Evolutionary conservation across 2,797 vertebrate species (phyloP).

Genomic region (Denticeps clupeoides): DNA sequence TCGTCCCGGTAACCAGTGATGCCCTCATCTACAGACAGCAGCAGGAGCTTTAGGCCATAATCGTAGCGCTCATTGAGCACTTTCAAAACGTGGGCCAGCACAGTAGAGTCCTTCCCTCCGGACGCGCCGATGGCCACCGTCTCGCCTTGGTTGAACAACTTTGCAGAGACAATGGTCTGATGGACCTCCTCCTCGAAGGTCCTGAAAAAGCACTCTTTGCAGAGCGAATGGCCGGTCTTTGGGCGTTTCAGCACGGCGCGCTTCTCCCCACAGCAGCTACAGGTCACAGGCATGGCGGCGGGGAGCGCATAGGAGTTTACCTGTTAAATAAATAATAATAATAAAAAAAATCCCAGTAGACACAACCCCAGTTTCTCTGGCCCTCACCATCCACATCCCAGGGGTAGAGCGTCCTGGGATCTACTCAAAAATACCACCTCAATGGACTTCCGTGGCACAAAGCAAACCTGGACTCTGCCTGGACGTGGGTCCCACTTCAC

Average conservation of each 20-base stretch:
- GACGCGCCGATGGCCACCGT: constrained; percentile 72
- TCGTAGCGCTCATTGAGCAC: constrained; percentile 61
- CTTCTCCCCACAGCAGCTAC: constrained; percentile 54
- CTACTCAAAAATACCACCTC: too few relatives aligned
- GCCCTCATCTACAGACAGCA: constrained; percentile 78
- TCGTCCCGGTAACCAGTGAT: constrained; percentile 77
- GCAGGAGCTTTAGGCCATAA: constrained; percentile 62
- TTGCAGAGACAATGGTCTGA: constrained; percentile 56
- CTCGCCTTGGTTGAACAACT: constrained; percentile 63
- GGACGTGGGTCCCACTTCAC: too few relatives aligned
- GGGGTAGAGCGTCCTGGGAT: too few relatives aligned
- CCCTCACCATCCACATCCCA: too few relatives aligned
- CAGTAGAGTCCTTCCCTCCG: constrained; percentile 81
- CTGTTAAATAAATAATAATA: too few relatives aligned
- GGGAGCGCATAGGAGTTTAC: neutral
- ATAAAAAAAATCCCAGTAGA: too few relatives aligned
- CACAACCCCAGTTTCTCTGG: too few relatives aligned
- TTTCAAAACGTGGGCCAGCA: constrained; percentile 75
- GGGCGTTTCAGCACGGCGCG: constrained; percentile 69
- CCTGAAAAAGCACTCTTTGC: constrained; percentile 72
- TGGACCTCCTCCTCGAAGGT: constrained; percentile 82
- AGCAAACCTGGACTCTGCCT: too few relatives aligned
- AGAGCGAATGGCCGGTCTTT: constrained; percentile 68
- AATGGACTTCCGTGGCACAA: too few relatives aligned
- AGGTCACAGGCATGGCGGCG: constrained; percentile 54